Evolutionary conservation across 2,797 vertebrate genomes (phyloP).

Genomic region (Lagocephalus sceleratus): DNA sequence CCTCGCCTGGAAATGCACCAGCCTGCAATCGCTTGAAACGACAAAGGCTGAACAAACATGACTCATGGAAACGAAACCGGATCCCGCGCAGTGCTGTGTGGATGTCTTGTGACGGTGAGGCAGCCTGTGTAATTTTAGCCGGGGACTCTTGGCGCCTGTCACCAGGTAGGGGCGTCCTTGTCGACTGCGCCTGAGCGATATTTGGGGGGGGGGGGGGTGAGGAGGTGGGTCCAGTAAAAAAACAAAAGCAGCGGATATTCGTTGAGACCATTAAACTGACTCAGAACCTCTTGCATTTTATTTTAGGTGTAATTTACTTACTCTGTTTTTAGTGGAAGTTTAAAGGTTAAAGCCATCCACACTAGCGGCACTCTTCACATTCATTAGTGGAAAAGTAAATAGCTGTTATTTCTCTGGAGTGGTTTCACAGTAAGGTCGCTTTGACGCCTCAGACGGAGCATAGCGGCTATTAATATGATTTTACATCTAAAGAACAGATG

Average conservation of each 20-base stretch:
- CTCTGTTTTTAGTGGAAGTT: constrained; percentile 25
- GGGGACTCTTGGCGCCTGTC: constrained; percentile 41
- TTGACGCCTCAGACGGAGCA: too few species aligned
- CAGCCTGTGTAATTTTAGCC: constrained; percentile 36
- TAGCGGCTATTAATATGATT: too few species aligned
- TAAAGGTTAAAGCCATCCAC: constrained; percentile 19
- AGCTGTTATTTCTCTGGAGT: too few species aligned
- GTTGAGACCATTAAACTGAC: neutral
- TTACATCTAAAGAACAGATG: too few species aligned
- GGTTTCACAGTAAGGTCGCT: too few species aligned
- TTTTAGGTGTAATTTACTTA: constrained; percentile 37
- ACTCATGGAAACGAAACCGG: constrained; percentile 56
- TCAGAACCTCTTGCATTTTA: constrained; percentile 20
- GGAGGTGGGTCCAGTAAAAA: constrained; percentile 11
- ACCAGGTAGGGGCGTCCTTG: constrained; percentile 44
- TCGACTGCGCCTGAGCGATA: constrained; percentile 33
- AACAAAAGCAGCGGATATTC: too few species aligned
- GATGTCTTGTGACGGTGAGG: constrained; percentile 47
- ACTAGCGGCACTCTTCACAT: too few species aligned
- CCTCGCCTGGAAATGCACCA: constrained; percentile 27
- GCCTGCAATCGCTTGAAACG: constrained; percentile 23
- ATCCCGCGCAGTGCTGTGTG: constrained; percentile 25
- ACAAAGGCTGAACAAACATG: constrained; percentile 45
- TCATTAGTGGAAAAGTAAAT: too few species aligned
- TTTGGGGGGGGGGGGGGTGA: too few species aligned